Percentiles rank a stretch among this genome's conserved stretches.
These are phyloP conservation scores for Microcebus ravelobensis DNA, from an alignment of 2,113 vertebrate genomes.

Conservation along the genomic window DNA sequence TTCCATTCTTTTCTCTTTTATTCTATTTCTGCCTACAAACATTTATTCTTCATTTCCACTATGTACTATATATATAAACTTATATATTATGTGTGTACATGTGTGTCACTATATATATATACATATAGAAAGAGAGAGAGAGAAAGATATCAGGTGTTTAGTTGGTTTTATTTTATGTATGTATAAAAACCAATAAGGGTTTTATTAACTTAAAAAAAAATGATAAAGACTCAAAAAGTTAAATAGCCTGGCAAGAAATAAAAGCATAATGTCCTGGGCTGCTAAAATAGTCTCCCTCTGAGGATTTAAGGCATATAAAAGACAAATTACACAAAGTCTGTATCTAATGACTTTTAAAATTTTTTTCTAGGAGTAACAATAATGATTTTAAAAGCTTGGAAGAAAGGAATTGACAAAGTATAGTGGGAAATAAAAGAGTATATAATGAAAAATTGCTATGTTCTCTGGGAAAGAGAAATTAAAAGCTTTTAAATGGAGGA, in stretches of 20 bases:
- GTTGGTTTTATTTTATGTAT: conserved; percentile 74
- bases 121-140: neutral
- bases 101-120: neutral
- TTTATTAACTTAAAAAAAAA: conserved; percentile 67
- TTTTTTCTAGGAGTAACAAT: conserved; percentile 73
- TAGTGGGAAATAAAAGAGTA: neutral
- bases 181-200: neutral
- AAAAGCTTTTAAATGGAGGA: neutral
- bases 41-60: conserved; percentile 76
- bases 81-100: rapidly evolving
- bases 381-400: conserved; percentile 64
- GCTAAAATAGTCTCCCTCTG: conserved; percentile 68
- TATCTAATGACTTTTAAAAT: conserved; percentile 66
- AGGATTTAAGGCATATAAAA: conserved; percentile 73
- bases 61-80: neutral
- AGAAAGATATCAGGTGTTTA: conserved; percentile 58
- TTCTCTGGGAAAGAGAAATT: neutral
- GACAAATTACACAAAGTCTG: conserved; percentile 70
- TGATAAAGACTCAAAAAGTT: conserved; percentile 68
- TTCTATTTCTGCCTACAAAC: conserved; percentile 66
- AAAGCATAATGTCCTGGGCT: conserved; percentile 69
- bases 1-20: conserved; percentile 73
- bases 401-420: neutral
- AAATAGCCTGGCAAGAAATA: conserved; percentile 78
- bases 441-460: conserved; percentile 65